Evolutionary conservation across 2,113 vertebrate genomes (phyloP).

Genomic region (Phalacrocorax pelagicus): DNA sequence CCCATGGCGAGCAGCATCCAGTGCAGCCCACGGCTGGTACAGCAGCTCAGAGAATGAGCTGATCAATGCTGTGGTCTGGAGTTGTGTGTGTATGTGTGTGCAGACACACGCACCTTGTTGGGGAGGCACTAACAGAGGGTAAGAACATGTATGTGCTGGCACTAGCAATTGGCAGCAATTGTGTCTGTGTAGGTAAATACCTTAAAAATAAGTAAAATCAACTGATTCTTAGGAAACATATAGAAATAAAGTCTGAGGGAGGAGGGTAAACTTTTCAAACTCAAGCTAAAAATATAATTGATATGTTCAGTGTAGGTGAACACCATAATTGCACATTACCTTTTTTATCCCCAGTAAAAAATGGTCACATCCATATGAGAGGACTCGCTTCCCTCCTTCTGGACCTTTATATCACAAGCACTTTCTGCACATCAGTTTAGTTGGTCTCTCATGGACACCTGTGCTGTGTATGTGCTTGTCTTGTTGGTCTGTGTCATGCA

Average conservation of each 20-base stretch:
- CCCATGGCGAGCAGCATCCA: background rate
- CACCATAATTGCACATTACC: background rate
- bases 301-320: background rate
- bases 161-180: background rate
- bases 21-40: no score
- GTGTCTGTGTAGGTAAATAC: background rate
- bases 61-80: background rate
- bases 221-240: background rate
- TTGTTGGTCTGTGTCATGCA: background rate
- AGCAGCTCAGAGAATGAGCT: background rate
- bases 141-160: background rate
- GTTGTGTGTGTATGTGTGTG: no score
- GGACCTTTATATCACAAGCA: background rate
- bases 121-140: background rate
- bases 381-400: background rate
- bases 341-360: background rate
- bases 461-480: background rate
- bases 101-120: rapidly evolving
- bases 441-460: background rate
- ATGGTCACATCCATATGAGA: background rate
- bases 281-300: background rate
- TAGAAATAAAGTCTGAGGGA: background rate
- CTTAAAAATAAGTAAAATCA: background rate
- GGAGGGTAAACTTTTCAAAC: background rate
- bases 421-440: background rate